A percentile compares a stretch with the other conserved stretches of the same genome.
Evolutionary conservation across 2,888 invertebrate genomes (phyloP).

Genomic region (Melieria omissa): DNA sequence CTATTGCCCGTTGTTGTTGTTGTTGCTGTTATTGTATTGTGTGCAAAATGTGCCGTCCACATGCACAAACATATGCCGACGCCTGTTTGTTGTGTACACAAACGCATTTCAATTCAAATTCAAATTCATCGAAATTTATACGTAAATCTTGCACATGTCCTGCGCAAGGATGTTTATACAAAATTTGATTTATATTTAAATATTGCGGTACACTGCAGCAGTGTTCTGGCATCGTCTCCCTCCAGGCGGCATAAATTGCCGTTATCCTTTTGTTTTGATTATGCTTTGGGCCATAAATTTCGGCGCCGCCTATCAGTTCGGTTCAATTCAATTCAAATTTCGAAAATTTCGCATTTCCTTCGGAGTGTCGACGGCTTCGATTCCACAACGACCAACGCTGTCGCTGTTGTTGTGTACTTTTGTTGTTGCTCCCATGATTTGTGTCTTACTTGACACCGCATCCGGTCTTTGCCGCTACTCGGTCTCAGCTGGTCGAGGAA

Average conservation of each 20-base stretch:
- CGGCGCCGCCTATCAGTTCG: too few relatives aligned
- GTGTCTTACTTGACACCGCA: constrained; percentile 56
- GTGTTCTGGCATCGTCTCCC: too few relatives aligned
- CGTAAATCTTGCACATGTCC: constrained; percentile 26
- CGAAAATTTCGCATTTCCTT: constrained; percentile 44
- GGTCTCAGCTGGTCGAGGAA: too few relatives aligned
- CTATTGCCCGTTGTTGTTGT: neutral
- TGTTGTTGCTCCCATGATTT: constrained; percentile 55
- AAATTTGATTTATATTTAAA: constrained; percentile 53
- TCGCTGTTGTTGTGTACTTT: constrained; percentile 11
- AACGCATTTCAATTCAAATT: constrained; percentile 31
- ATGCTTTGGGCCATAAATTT: too few relatives aligned
- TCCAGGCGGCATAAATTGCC: too few relatives aligned
- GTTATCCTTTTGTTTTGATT: too few relatives aligned
- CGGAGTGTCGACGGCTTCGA: too few relatives aligned
- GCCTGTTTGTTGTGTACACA: constrained; percentile 31
- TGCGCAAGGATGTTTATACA: constrained; percentile 37
- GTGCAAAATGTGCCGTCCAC: constrained; percentile 13
- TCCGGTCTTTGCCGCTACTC: neutral
- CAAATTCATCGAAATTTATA: constrained; percentile 6
- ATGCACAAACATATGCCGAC: constrained; percentile 26
- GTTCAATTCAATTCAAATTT: constrained; percentile 63
- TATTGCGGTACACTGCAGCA: neutral
- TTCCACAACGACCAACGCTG: neutral
- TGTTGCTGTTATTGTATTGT: neutral